Base-by-base conservation (phyloP, 2,113 vertebrate species). In the Hypanus sabinus region DNA sequence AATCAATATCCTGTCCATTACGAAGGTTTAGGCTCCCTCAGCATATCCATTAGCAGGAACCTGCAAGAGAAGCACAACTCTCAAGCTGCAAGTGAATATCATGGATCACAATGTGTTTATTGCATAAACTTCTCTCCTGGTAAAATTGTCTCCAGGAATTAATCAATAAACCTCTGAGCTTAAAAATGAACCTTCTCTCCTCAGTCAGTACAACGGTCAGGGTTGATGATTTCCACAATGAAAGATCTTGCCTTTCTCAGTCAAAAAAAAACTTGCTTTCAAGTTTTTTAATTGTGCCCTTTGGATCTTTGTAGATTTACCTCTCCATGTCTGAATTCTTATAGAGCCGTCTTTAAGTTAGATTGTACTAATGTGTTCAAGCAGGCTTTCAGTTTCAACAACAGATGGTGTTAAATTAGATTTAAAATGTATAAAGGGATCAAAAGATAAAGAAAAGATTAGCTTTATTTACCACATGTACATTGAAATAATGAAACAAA, bases 1-100 rank as follows among this genome's bases (percentile, higher is more conserved):
- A 90, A 90, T 90, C 85, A 68, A 90, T 90, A 68, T n/a, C 60
- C 60, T 68, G 60, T 90, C 85, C 60, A 36, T n/a, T 90, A 30
- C 60, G 14, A 65, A 90, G 7, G 85, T 14, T 65, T 65, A 88
- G 16, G 57, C 14, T 60, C 60, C 20, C n/a, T 90, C 85, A 90
- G 60, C 30, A 90, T 68, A 65, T 88, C 85, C 1, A n/a, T 90
- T 65, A 90, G 27, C 60, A 90, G 22, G 85, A 65, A 65, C 60
- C 20, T 30, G 62, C 60, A 33, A 68, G 30, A 68, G 30, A 20
- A 90, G 60, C 60, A 33, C 30, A 65, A 68, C 6, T 24, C 85
- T 18, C 20, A 65, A 8, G 12, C 60, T 60, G 33, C 57, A 65
- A 20, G 30, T 90, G 55, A 11, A 12, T 87, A 27, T 60, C 0